A percentile compares a stretch with the other conserved stretches of the same genome.
Evolutionary conservation across 2,888 invertebrate species (phyloP).

Genomic region (Apamea crenata): DNA sequence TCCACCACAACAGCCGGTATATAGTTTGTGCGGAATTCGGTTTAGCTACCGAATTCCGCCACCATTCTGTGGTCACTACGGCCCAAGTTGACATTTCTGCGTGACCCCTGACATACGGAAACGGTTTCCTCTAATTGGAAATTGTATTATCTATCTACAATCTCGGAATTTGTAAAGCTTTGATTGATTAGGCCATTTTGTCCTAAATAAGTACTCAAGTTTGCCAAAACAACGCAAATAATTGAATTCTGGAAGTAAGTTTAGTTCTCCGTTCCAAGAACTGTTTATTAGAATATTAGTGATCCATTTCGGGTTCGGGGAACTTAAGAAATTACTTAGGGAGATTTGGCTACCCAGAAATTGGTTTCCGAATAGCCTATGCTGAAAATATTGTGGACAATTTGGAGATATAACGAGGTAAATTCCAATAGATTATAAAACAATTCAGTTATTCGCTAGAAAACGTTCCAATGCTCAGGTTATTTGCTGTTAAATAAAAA

Average conservation of each 20-base stretch:
- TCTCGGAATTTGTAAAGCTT: background rate
- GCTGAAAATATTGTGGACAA: background rate
- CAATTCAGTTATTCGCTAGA: background rate
- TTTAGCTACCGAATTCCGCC: slow-evolving; percentile 24
- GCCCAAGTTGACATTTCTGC: slow-evolving; percentile 43
- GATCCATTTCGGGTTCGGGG: background rate
- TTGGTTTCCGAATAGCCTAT: background rate
- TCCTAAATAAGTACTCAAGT: background rate
- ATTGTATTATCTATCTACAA: slow-evolving; percentile 1
- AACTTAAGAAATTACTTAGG: background rate
- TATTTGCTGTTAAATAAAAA: background rate
- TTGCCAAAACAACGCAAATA: background rate
- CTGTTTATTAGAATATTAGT: background rate
- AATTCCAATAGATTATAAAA: background rate
- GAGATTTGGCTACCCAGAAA: background rate
- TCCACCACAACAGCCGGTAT: slow-evolving; percentile 17
- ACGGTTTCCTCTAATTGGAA: slow-evolving; percentile 22
- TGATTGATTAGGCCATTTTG: slow-evolving; percentile 14
- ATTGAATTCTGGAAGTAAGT: background rate
- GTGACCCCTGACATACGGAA: slow-evolving; percentile 31
- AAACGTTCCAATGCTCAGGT: background rate
- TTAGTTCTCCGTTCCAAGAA: background rate
- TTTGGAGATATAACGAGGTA: background rate
- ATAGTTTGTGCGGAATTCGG: slow-evolving; percentile 1
- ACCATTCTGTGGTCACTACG: slow-evolving; percentile 29